A percentile compares a stretch with the other conserved stretches of the same genome.
These are phyloP conservation scores for Diaperis boleti DNA, from an alignment of 2,888 invertebrate species.

Conservation along the genomic window DNA sequence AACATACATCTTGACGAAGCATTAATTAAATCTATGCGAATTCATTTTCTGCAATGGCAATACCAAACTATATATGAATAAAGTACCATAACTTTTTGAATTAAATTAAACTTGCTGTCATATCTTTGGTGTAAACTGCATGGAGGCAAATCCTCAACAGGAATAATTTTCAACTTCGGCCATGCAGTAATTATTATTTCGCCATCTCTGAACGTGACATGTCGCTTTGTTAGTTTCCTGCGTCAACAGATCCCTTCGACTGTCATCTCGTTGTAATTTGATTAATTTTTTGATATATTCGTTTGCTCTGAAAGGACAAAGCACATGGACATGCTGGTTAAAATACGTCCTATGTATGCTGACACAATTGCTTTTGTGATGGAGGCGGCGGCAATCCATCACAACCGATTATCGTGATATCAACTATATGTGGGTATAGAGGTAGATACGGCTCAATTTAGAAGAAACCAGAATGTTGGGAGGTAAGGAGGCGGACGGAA, in stretches of 20 bases:
- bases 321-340: slow-evolving; percentile 5
- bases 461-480: too few species aligned
- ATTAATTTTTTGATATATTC: slow-evolving; percentile 29
- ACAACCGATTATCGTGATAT: too few species aligned
- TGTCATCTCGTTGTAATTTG: slow-evolving; percentile 31
- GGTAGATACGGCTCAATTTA: too few species aligned
- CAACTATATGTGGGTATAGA: too few species aligned
- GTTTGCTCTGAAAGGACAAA: slow-evolving; percentile 12
- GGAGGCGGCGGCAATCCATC: not conserved
- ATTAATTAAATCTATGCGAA: too few species aligned
- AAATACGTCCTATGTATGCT: not conserved
- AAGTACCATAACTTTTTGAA: too few species aligned
- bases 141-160: not conserved
- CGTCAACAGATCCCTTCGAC: slow-evolving; percentile 17
- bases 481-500: too few species aligned
- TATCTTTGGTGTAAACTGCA: too few species aligned
- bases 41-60: too few species aligned
- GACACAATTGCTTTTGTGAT: slow-evolving; percentile 12
- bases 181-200: slow-evolving; percentile 14
- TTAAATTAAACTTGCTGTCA: too few species aligned
- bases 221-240: slow-evolving; percentile 24
- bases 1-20: too few species aligned
- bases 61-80: too few species aligned
- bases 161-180: not conserved
- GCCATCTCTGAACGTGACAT: slow-evolving; percentile 21